Evolutionary conservation across 2,113 vertebrate genomes (phyloP).

Genomic region (Chroicocephalus ridibundus): DNA sequence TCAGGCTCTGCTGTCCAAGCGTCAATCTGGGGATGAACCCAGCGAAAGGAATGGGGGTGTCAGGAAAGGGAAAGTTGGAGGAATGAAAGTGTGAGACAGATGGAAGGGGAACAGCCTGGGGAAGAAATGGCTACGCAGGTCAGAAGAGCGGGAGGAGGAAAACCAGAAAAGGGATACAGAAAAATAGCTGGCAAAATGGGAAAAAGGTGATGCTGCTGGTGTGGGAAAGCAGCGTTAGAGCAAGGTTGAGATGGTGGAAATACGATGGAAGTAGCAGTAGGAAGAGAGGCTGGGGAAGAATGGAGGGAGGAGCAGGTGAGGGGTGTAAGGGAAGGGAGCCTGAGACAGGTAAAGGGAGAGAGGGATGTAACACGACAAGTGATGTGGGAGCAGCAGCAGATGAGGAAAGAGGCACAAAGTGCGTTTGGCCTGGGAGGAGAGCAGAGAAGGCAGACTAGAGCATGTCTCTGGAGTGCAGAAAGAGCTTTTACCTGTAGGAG

Average conservation of each 20-base stretch:
- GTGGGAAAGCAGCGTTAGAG: not conserved
- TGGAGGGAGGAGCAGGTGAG: not conserved
- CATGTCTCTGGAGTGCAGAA: not conserved
- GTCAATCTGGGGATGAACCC: not conserved
- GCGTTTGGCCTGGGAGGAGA: not conserved
- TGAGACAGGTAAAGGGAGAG: not conserved
- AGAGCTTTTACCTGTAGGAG: not conserved
- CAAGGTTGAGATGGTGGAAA: not conserved
- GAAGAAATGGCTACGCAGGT: not conserved
- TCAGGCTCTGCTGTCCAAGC: not conserved
- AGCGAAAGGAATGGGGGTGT: not conserved
- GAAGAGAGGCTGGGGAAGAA: not conserved
- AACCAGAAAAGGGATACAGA: not conserved
- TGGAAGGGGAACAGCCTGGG: not conserved
- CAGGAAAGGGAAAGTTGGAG: not conserved
- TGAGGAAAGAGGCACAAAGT: accelerated
- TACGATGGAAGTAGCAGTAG: not conserved
- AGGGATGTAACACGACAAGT: not conserved
- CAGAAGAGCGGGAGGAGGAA: not conserved
- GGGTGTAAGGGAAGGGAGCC: not conserved
- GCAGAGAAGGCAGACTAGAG: not conserved
- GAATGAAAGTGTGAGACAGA: not conserved
- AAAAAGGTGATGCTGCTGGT: not conserved
- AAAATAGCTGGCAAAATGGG: not conserved
- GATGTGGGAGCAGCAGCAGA: not conserved